Evolutionary conservation across 1,140 invertebrate genomes (phyloP), one percentile per base, ranked within the genome.

Genomic region (Drosophila bifasciata): DNA sequence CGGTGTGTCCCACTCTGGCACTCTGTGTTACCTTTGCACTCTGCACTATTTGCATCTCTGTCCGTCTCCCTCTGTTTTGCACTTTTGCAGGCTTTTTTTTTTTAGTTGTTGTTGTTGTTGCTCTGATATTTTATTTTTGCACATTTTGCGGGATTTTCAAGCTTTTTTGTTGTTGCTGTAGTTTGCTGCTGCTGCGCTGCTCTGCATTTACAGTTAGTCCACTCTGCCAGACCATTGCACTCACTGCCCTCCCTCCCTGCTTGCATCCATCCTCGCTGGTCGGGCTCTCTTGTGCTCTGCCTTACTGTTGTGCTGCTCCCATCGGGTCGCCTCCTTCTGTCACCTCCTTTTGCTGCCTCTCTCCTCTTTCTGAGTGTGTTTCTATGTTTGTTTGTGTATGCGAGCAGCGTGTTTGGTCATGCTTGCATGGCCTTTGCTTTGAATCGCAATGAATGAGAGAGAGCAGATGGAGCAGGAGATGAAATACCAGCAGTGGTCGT

Each of bases 151-250:
- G 72, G 52, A 76, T 58, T 76, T 76, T 76, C 58, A 76, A 76
- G 64, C 23, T 51, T 60, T 59, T 52, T 48, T 49, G 16, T 44
- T 28, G 15, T 49, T 25, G 17, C 17, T 58, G 43, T 58, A 51
- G 19, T 51, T 40, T 25, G 52, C 23, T 9, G n/a, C 57, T 66
- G 57, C 52, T 61, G 72, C 43, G 41, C 56, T 77, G 56, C 43
- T 74, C 71, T 76, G 73, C 72, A 76, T 76, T 76, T 76, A 76
- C 72, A 76, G 73, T 76, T 76, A 69, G 73, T 68, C 46, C 74
- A 76, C 73, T 76, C 62, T 58, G 55, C 59, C 72, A 46, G 45
- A 39, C 41, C 36, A 43, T 60, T 45, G 39, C 41, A 17, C 59
- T 63, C 49, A 23, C 45, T 57, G 21, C 41, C 25, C 17, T 46